These are phyloP conservation scores for Oreonectes daqikongensis DNA, from an alignment of 2,797 vertebrate genomes.

Conservation along the genomic window DNA sequence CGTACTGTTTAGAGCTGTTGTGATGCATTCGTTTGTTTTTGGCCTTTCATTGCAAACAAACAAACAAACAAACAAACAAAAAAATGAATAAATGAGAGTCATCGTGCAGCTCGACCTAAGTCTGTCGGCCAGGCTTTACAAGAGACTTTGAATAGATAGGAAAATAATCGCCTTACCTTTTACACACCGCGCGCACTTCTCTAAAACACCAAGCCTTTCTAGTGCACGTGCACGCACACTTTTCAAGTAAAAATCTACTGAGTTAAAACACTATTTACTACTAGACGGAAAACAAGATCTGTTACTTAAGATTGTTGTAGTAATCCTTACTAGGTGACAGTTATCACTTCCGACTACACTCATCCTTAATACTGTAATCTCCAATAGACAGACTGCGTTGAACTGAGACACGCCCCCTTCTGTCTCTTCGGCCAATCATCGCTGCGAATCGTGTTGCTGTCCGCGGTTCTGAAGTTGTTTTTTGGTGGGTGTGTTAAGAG, in stretches of 20 bases:
- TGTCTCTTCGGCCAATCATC: constrained; percentile 35
- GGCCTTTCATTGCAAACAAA: not conserved
- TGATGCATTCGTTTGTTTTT: not conserved
- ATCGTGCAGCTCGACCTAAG: constrained; percentile 19
- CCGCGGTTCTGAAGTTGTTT: constrained; percentile 59
- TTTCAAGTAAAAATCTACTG: not conserved
- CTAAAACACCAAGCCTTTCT: constrained; percentile 21
- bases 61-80: not conserved
- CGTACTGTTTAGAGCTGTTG: not conserved
- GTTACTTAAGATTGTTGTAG: not conserved
- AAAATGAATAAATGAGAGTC: not conserved
- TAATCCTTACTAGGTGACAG: constrained; percentile 24
- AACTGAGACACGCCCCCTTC: constrained; percentile 6
- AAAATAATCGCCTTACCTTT: constrained; percentile 62
- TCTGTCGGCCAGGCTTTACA: constrained; percentile 21
- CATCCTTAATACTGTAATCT: not conserved
- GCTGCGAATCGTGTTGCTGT: constrained; percentile 23
- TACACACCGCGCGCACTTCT: not conserved
- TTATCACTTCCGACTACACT: constrained; percentile 7
- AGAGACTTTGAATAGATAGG: constrained; percentile 32
- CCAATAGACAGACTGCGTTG: constrained; percentile 38
- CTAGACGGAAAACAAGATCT: not conserved
- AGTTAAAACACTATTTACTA: no score
- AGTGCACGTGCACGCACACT: not conserved
- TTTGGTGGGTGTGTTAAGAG: not conserved